Conservation (phyloP, 2,113 vertebrate genomes). For the Lasiurus cinereus region DNA sequence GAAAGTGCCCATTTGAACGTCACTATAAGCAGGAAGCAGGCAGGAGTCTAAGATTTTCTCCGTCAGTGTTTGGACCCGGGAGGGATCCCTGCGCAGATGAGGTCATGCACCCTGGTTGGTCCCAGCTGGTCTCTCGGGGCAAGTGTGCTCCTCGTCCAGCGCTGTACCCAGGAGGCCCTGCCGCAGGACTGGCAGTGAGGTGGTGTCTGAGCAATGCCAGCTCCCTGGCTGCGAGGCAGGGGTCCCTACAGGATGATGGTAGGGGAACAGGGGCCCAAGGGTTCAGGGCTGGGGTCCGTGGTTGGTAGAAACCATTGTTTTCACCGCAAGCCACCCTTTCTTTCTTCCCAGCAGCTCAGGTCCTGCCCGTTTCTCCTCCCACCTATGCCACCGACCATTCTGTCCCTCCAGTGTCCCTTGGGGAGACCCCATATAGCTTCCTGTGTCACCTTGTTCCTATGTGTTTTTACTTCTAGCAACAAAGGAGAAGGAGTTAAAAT, state of each 20-base stretch:
- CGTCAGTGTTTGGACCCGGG: neutral
- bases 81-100: neutral
- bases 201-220: neutral
- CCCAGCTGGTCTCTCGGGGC: neutral
- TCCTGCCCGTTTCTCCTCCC: no score
- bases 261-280: no score
- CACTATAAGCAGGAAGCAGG: no score
- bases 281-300: neutral
- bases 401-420: neutral
- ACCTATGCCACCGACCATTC: neutral
- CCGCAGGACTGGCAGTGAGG: neutral
- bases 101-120: neutral
- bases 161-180: neutral
- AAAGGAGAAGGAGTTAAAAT: conserved; percentile 15
- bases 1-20: neutral
- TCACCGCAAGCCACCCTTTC: neutral
- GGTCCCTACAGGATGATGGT: no score
- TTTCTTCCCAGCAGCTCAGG: neutral
- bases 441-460: neutral
- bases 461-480: neutral
- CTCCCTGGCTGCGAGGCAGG: neutral
- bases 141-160: neutral
- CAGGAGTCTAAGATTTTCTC: neutral
- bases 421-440: neutral
- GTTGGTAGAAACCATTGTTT: neutral